A percentile compares a stretch with the other conserved stretches of the same genome.
Conservation (phyloP, 2,113 vertebrate genomes). For the Tetrao urogallus region DNA sequence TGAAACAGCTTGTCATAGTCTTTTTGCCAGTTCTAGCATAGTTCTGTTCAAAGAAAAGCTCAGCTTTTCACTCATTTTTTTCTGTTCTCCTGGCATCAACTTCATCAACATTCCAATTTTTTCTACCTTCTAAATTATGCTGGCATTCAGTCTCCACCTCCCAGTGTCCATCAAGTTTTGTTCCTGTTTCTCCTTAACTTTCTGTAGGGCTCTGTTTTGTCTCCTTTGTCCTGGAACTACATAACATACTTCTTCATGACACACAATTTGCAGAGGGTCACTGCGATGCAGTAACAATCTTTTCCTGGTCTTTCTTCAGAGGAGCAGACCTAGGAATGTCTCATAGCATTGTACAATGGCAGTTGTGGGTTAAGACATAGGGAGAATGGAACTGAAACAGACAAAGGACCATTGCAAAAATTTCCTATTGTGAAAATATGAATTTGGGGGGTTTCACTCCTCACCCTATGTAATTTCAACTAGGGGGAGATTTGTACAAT, state of each 20-base stretch:
- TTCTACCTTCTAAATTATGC: not conserved
- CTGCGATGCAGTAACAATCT: not conserved
- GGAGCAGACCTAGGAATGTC: not conserved
- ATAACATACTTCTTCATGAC: not conserved
- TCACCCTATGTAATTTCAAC: not conserved
- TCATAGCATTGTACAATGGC: not conserved
- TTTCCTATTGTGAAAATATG: rapidly evolving
- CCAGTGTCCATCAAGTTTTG: not conserved
- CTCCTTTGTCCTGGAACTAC: not conserved
- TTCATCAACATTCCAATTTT: not conserved
- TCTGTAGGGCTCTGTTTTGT: not conserved
- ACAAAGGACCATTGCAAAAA: not conserved
- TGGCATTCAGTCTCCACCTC: not conserved
- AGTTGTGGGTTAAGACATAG: not conserved
- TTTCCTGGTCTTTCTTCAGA: not conserved
- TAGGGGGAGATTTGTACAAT: not conserved
- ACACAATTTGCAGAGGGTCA: not conserved
- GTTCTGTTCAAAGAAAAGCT: not conserved
- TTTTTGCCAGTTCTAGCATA: not conserved
- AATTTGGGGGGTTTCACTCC: not conserved
- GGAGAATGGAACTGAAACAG: not conserved
- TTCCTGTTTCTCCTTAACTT: not conserved
- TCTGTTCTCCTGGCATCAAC: not conserved
- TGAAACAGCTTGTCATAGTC: not conserved
- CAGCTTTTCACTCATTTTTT: not conserved